Conservation (phyloP, 2,888 invertebrate genomes). For the Cantharis flavilabris region DNA sequence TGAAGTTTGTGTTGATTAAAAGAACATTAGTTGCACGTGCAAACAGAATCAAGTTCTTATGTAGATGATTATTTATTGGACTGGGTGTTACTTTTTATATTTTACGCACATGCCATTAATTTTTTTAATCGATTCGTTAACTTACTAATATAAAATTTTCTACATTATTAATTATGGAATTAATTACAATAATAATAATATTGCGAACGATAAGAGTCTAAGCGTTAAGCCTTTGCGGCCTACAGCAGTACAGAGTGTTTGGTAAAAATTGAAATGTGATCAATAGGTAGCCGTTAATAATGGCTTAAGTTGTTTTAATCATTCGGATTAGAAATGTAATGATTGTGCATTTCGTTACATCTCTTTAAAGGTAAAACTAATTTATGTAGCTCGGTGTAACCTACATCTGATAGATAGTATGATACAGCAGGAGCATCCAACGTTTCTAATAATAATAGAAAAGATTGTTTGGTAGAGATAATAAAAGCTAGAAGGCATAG, state of each 20-base stretch:
- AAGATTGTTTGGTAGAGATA: slow-evolving; percentile 26
- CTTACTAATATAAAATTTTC: neutral
- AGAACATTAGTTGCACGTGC: slow-evolving; percentile 27
- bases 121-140: neutral
- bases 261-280: neutral
- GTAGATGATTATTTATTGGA: slow-evolving; percentile 2
- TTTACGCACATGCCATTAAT: neutral
- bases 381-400: slow-evolving; percentile 26
- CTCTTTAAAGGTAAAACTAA: slow-evolving; percentile 21
- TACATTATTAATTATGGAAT: neutral
- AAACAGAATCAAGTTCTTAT: slow-evolving; percentile 9
- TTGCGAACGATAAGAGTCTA: neutral
- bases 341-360: slow-evolving; percentile 24
- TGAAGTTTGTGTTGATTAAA: slow-evolving; percentile 27
- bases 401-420: slow-evolving; percentile 23
- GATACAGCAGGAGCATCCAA: neutral
- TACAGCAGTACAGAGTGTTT: no score
- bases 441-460: slow-evolving; percentile 26
- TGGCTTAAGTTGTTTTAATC: slow-evolving; percentile 5
- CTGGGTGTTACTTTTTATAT: neutral
- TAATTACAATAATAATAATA: neutral
- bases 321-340: slow-evolving; percentile 8
- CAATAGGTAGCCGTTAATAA: neutral
- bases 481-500: slow-evolving; percentile 6
- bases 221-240: no score